Evolutionary conservation across 2,113 vertebrate genomes (phyloP).

Genomic region (Phylloscopus trochilus): DNA sequence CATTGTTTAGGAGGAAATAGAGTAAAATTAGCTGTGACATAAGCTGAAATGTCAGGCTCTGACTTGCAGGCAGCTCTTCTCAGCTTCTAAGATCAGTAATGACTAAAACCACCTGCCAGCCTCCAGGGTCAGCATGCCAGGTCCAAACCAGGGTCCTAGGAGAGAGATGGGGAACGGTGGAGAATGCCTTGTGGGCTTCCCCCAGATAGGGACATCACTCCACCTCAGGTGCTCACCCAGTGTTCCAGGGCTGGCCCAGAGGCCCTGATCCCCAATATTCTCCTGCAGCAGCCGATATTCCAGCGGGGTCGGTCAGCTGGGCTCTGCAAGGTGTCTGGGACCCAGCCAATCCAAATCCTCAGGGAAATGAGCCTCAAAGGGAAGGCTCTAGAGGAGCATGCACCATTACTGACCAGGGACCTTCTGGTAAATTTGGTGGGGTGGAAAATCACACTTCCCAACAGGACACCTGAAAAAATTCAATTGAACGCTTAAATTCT

Average conservation of each 20-base stretch:
- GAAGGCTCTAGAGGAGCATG: background rate
- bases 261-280: background rate
- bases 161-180: background rate
- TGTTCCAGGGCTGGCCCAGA: background rate
- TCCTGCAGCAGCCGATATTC: fast-evolving
- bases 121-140: background rate
- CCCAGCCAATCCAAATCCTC: background rate
- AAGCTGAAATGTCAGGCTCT: background rate
- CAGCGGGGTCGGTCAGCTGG: fast-evolving
- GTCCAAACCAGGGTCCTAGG: background rate
- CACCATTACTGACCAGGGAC: background rate
- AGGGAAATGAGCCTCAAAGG: background rate
- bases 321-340: background rate
- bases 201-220: background rate
- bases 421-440: background rate
- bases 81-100: background rate
- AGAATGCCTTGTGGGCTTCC: background rate
- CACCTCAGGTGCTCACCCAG: background rate
- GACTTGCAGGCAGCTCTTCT: background rate
- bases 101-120: background rate
- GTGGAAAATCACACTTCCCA: background rate
- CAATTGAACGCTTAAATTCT: background rate
- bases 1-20: background rate
- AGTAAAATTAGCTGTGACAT: background rate
- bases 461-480: background rate